A percentile compares a stretch with the other conserved stretches of the same genome.
phyloP scores from a whole-genome alignment of 2,797 vertebrate species.

The Percopsis omiscomaycus region DNA sequence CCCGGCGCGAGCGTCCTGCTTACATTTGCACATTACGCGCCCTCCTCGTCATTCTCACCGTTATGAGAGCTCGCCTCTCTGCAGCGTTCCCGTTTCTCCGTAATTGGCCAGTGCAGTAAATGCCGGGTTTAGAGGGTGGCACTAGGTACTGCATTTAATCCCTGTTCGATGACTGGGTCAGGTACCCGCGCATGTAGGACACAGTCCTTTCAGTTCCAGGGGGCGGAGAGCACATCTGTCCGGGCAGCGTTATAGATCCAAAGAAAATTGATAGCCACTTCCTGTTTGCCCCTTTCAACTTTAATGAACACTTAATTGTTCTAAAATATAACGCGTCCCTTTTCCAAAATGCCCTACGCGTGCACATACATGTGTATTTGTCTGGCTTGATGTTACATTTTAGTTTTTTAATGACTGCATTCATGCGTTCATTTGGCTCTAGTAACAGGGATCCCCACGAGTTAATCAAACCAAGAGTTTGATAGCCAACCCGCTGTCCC shows the following conservation, averaged over 20 bases:
- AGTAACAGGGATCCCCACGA: constrained; percentile 33
- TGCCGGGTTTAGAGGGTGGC: constrained; percentile 51
- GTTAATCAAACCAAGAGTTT: constrained; percentile 36
- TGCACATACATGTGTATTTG: too few relatives aligned
- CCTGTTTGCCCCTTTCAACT: neutral
- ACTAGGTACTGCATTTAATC: too few relatives aligned
- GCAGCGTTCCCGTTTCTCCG: constrained; percentile 38
- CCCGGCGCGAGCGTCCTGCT: constrained; percentile 20
- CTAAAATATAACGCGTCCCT: too few relatives aligned
- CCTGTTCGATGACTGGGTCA: too few relatives aligned
- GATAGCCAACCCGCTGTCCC: constrained; percentile 33
- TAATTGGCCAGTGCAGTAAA: constrained; percentile 64
- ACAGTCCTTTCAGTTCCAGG: too few relatives aligned
- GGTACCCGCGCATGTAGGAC: too few relatives aligned
- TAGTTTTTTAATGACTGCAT: too few relatives aligned
- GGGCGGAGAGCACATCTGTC: too few relatives aligned
- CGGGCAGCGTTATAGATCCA: neutral
- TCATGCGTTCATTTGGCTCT: constrained; percentile 14
- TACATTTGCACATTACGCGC: constrained; percentile 47
- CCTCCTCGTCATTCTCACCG: constrained; percentile 10
- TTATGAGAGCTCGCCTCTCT: constrained; percentile 40
- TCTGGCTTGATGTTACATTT: too few relatives aligned
- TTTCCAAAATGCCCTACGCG: too few relatives aligned
- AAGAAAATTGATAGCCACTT: neutral
- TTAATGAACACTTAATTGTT: too few relatives aligned